Evolutionary conservation across 1,140 invertebrate genomes (phyloP).

Genomic region (Antheraea pernyi): DNA sequence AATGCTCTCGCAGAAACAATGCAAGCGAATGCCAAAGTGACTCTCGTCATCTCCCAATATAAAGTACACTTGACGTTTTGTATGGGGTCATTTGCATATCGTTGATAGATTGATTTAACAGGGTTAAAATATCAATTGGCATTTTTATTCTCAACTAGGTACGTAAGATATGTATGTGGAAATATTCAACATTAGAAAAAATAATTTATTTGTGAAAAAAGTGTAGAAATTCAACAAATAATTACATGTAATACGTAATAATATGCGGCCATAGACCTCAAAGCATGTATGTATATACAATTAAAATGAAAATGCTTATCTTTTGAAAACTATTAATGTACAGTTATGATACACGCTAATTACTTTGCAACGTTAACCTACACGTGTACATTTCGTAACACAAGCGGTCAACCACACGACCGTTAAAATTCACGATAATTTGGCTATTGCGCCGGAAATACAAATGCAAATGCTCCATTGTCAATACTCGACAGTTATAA

Average conservation of each 20-base stretch:
- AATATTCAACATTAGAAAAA: background rate
- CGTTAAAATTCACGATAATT: constrained; percentile 63
- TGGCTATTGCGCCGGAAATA: constrained; percentile 61
- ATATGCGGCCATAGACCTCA: background rate
- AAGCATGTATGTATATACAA: background rate
- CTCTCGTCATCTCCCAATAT: constrained; percentile 42
- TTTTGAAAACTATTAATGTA: constrained; percentile 7
- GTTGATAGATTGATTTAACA: constrained; percentile 37
- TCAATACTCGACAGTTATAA: constrained; percentile 56
- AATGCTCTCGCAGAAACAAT: constrained; percentile 47
- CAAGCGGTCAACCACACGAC: constrained; percentile 51
- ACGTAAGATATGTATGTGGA: constrained; percentile 1
- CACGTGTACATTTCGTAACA: constrained; percentile 15
- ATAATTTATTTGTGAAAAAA: background rate
- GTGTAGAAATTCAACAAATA: background rate
- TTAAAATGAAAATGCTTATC: constrained; percentile 6
- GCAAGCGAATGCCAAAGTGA: constrained; percentile 54
- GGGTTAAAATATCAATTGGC: constrained; percentile 7
- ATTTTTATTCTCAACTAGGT: background rate
- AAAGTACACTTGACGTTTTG: constrained; percentile 49
- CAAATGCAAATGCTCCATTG: constrained; percentile 69
- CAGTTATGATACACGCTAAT: constrained; percentile 18
- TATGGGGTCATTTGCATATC: constrained; percentile 69
- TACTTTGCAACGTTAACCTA: constrained; percentile 14
- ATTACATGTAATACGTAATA: background rate